A percentile compares a stretch with the other conserved stretches of the same genome.
phyloP scores from a whole-genome alignment of 2,797 vertebrate species.

The Rhinichthys osculus region DNA sequence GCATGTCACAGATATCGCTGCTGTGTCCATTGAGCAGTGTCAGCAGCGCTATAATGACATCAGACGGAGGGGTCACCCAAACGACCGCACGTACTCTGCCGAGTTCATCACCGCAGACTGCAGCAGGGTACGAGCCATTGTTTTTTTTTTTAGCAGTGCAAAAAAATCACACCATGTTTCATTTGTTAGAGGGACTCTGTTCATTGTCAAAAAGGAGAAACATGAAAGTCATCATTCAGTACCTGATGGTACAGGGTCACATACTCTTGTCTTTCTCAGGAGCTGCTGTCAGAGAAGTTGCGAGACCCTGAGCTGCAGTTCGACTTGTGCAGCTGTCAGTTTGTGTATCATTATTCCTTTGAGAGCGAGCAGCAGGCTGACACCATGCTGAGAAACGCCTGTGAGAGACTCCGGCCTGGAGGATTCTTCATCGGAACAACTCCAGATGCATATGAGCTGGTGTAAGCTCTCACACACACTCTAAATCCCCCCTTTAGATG shows the following conservation, averaged over 20 bases:
- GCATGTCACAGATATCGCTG: constrained; percentile 86
- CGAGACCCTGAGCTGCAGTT: constrained; percentile 80
- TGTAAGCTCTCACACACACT: constrained; percentile 79
- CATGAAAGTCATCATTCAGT: not conserved
- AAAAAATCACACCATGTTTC: not conserved
- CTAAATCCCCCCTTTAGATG: too few relatives aligned
- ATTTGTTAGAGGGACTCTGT: not conserved
- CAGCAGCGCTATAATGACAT: constrained; percentile 90
- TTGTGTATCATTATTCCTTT: constrained; percentile 97
- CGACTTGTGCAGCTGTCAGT: constrained; percentile 97
- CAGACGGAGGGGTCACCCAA: constrained; percentile 81
- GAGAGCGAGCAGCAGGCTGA: constrained; percentile 91
- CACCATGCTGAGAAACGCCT: constrained; percentile 94
- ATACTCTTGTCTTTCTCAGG: constrained; percentile 72
- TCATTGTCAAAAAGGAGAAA: not conserved
- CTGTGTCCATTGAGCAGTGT: constrained; percentile 93
- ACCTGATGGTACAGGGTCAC: not conserved
- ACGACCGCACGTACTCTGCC: constrained; percentile 87
- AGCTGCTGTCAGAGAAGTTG: constrained; percentile 85
- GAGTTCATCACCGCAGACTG: constrained; percentile 95
- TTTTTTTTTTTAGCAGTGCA: not conserved
- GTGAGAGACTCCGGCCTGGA: constrained; percentile 88
- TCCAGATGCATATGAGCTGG: constrained; percentile 92
- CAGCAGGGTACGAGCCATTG: constrained; percentile 81
- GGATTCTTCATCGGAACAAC: constrained; percentile 97